These are phyloP conservation scores for Pristionchus exspectatus DNA, from an alignment of 2,888 invertebrate species.

Conservation along the genomic window DNA sequence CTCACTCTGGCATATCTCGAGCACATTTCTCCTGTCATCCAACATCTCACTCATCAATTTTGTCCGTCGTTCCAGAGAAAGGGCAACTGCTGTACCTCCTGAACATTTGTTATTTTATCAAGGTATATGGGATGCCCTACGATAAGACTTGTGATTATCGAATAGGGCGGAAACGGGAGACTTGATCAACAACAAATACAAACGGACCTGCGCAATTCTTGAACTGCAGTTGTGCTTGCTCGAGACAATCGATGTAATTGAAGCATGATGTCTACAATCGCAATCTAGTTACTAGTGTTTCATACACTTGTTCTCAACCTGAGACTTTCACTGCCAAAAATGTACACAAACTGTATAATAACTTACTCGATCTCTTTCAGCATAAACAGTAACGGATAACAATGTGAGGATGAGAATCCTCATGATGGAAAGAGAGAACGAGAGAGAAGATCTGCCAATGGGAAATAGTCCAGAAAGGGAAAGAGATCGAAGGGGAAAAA, in stretches of 20 bases:
- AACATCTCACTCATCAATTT: constrained; percentile 40
- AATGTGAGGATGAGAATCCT: constrained; percentile 15
- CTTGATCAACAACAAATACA: not conserved
- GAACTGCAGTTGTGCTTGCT: constrained; percentile 53
- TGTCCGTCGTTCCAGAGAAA: constrained; percentile 53
- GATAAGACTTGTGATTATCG: not conserved
- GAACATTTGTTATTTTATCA: too few relatives aligned
- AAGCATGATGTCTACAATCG: constrained; percentile 52
- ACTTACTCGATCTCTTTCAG: constrained; percentile 52
- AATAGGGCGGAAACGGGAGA: not conserved
- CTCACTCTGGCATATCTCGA: constrained; percentile 35
- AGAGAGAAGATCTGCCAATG: constrained; percentile 16
- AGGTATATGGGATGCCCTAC: too few relatives aligned
- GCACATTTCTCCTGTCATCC: constrained; percentile 33
- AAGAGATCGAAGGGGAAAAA: not conserved
- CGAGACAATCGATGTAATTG: constrained; percentile 56
- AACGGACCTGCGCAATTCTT: constrained; percentile 45
- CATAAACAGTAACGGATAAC: not conserved
- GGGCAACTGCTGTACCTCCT: constrained; percentile 54
- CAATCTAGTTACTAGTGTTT: not conserved
- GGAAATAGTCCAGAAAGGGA: constrained; percentile 29
- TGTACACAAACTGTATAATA: not conserved
- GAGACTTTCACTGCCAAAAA: not conserved
- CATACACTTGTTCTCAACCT: too few relatives aligned
- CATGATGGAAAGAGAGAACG: constrained; percentile 29